Percentiles rank a stretch among this genome's conserved stretches.
Evolutionary conservation across 1,140 invertebrate genomes (phyloP).

Genomic region (Calliopsis andreniformis): DNA sequence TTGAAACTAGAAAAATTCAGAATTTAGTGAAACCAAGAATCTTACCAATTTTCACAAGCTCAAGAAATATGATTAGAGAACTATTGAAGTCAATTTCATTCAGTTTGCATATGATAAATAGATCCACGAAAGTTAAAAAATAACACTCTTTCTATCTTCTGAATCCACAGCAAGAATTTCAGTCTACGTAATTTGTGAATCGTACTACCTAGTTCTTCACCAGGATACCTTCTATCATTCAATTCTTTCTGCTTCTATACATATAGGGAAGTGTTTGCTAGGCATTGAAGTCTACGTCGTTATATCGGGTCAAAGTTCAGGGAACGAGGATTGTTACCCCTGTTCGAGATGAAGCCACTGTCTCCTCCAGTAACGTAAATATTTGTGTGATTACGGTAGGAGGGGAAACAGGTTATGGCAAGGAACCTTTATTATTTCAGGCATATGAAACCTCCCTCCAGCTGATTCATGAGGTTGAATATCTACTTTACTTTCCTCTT

Average conservation of each 20-base stretch:
- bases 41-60: too few species aligned
- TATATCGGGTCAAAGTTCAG: neutral
- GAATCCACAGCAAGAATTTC: neutral
- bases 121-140: too few species aligned
- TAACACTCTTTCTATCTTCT: too few species aligned
- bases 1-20: too few species aligned
- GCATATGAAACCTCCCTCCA: slow-evolving; percentile 25
- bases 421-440: slow-evolving; percentile 63
- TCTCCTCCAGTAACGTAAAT: slow-evolving; percentile 36
- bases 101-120: too few species aligned
- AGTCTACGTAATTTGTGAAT: neutral
- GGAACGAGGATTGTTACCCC: neutral
- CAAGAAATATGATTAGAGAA: too few species aligned
- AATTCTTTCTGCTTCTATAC: neutral
- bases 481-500: neutral
- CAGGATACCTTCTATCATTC: neutral
- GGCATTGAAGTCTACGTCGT: neutral
- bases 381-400: slow-evolving; percentile 48
- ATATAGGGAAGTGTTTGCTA: neutral
- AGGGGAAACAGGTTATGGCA: neutral
- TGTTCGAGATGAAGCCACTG: neutral
- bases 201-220: neutral
- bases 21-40: too few species aligned
- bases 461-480: slow-evolving; percentile 6
- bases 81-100: too few species aligned